A percentile compares a stretch with the other conserved stretches of the same genome.
Conservation (phyloP, 1,140 invertebrate species). For the Leptinotarsa defecta region DNA sequence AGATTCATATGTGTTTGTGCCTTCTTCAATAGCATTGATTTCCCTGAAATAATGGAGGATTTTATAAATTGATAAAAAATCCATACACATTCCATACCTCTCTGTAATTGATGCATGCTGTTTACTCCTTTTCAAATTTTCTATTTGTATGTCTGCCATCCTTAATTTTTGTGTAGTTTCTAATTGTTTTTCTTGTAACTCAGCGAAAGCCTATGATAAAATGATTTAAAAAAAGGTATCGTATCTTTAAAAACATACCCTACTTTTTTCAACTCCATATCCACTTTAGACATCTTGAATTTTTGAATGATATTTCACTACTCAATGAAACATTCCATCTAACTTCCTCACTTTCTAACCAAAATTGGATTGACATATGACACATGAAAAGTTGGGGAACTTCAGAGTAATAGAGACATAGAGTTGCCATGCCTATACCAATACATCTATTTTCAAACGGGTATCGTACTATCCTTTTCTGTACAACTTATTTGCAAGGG, state of each 20-base stretch:
- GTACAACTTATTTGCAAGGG: too few relatives aligned
- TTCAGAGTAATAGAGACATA: too few relatives aligned
- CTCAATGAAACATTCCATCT: too few relatives aligned
- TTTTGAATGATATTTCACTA: too few relatives aligned
- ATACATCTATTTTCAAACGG: too few relatives aligned
- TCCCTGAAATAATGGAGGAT: conserved; percentile 45
- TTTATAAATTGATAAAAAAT: conserved; percentile 13
- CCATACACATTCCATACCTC: conserved; percentile 51
- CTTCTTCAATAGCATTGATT: conserved; percentile 46
- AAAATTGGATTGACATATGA: too few relatives aligned
- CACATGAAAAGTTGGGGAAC: too few relatives aligned
- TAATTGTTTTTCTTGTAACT: conserved; percentile 82
- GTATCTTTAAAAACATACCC: conserved; percentile 14
- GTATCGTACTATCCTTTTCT: too few relatives aligned
- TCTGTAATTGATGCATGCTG: conserved; percentile 75
- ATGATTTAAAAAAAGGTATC: conserved; percentile 15
- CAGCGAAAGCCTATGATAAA: conserved; percentile 72
- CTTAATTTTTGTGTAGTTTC: conserved; percentile 80
- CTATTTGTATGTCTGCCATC: conserved; percentile 79
- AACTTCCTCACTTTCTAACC: too few relatives aligned
- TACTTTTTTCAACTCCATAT: conserved; percentile 56
- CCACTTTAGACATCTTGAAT: conserved; percentile 52
- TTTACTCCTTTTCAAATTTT: conserved; percentile 69
- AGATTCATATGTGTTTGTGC: conserved; percentile 67
- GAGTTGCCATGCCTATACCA: too few relatives aligned